phyloP scores from a whole-genome alignment of 2,797 vertebrate species.

The Peromyscus eremicus region DNA sequence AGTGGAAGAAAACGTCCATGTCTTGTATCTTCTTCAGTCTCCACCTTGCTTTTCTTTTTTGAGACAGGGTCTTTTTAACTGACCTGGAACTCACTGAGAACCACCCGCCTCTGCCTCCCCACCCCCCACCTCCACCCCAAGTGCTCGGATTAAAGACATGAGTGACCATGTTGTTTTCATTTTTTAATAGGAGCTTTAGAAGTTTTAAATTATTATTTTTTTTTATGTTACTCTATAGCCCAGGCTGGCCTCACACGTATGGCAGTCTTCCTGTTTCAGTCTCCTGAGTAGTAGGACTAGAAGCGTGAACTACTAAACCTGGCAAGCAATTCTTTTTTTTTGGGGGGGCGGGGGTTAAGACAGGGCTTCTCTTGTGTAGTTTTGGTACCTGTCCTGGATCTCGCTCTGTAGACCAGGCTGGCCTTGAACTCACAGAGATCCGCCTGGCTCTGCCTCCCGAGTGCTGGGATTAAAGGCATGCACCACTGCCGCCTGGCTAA shows the following conservation, averaged over 20 bases:
- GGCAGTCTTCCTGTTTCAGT: neutral
- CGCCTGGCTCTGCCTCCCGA: too few relatives aligned
- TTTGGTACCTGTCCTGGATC: too few relatives aligned
- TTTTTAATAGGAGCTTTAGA: neutral
- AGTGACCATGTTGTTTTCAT: neutral
- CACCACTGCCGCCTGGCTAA: neutral
- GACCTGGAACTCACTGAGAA: neutral
- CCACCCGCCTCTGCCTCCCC: neutral
- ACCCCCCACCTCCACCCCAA: neutral
- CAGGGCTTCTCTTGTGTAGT: too few relatives aligned
- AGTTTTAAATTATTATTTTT: neutral
- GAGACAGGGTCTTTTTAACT: neutral
- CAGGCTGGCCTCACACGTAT: neutral
- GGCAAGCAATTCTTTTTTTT: too few relatives aligned
- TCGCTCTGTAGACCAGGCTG: too few relatives aligned
- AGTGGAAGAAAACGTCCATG: neutral
- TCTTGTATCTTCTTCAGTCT: neutral
- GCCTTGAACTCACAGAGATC: too few relatives aligned
- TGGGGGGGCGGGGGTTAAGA: too few relatives aligned
- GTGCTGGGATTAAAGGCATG: too few relatives aligned
- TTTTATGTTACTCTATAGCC: neutral
- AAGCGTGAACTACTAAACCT: neutral
- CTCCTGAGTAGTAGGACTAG: neutral
- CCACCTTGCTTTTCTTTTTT: neutral
- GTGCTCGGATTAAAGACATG: neutral